Evolutionary conservation across 2,888 invertebrate genomes (phyloP), one percentile per base, ranked within the genome.

Genomic region (Euplexia lucipara): DNA sequence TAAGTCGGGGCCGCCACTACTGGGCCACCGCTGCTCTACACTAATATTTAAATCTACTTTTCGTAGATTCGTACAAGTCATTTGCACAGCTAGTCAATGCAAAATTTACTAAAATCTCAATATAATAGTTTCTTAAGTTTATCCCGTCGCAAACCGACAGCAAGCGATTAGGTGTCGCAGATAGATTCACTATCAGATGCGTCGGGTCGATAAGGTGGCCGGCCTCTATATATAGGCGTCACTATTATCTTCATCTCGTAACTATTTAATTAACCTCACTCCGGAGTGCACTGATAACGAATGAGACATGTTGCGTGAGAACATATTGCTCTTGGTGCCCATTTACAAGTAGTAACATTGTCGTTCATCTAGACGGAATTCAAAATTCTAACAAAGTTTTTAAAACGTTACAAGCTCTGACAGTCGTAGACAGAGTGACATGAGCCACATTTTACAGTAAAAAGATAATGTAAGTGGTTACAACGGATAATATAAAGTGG

Each of bases 241-340:
- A 87, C 82, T 88, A 83, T 90, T 92, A 93, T 93, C 91, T 88
- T 75, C 68, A 83, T 86, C 88, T 89, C 86, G 83, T 88, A 90
- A 91, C 91, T 91, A 92, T 93, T 93, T 93, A 93, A 94, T 94
- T 93, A 94, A 93, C 92, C 91, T 86, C 90, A 86, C 88, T 86
- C 82, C 81, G 80, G 88, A 90, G 88, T 90, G 89, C 90, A 88
- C 83, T 89, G 93, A 93, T 93, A 93, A 90, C 83, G 64, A 66
- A 63, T 63, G 83, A 81, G 88, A 87, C 85, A 86, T 85, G 87
- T 90, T 88, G 90, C 92, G 90, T 92, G 92, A 89, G 91, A 92
- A 91, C 87, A 88, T 79, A 79, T 76, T 79, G 75, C 81, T 78
- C 71, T 68, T 75, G 68, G 51, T 70, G 59, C 48, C 65, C 57